Base-by-base conservation (phyloP, 2,113 vertebrate species). In the Oryzias curvinotus region DNA sequence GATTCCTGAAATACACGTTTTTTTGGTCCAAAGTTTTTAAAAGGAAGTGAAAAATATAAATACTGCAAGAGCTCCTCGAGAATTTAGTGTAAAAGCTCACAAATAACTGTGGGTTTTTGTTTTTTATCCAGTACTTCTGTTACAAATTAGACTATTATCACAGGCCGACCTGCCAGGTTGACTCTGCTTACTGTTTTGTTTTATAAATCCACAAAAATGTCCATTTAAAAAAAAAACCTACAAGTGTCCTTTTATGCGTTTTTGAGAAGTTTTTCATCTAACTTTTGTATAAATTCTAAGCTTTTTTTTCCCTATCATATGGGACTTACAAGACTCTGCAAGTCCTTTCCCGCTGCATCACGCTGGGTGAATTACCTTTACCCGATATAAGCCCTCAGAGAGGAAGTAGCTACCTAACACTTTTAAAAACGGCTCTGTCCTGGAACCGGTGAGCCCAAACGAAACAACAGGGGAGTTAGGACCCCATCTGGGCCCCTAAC, bases 361-460 rank as follows among this genome's bases (percentile, higher is more conserved):
- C 23, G 75, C 85, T 69, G 83, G 57, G 76, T 21, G 68, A 81
- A 81, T 87, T 88, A 87, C 71, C 30, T 74, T 82, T 65, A 87
- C 86, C 81, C 81, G 59, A 83, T 84, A 86, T 77, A 80, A 85
- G 85, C 75, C 86, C 84, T 75, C 60, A 45, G 86, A 84, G 86
- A 88, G 88, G 86, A 90, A 88, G 88, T 82, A 75, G 86, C 88
- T 82, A 84, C 82, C 86, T 88, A 82, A 85, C 83, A 83, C 87
- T 81, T 82, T 81, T 8, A 64, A 65, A 82, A 89, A 74, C 73
- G 66, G 84, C 73, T 84, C 81, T 73, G 61, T 82, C 78, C 80
- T 83, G 87, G 88, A 86, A 71, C 30, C 4, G 18, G 28, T 63
- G 66, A 57, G n/a, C 52, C 62, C 73, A 70, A 68, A 82, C 79